Evolutionary conservation across 2,888 invertebrate species (phyloP).

Genomic region (Diloba caeruleocephala): DNA sequence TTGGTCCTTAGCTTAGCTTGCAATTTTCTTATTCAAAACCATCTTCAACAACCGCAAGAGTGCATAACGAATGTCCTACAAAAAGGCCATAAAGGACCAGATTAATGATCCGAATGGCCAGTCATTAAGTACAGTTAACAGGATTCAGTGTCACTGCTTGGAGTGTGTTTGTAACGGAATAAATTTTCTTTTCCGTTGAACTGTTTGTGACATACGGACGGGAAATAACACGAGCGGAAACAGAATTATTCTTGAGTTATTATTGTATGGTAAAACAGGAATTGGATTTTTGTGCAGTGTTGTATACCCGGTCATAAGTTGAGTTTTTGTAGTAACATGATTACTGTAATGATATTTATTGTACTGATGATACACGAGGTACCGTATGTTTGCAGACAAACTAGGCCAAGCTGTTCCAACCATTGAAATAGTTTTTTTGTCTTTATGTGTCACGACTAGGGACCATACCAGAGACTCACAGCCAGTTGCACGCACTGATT

Average conservation of each 20-base stretch:
- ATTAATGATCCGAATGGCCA: slow-evolving; percentile 74
- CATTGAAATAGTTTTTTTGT: too few relatives aligned
- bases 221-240: slow-evolving; percentile 7
- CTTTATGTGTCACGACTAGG: too few relatives aligned
- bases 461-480: too few relatives aligned
- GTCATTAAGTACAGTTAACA: slow-evolving; percentile 75
- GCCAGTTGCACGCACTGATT: too few relatives aligned
- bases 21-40: slow-evolving; percentile 59
- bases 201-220: slow-evolving; percentile 40
- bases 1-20: slow-evolving; percentile 28
- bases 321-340: too few relatives aligned
- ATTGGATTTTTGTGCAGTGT: too few relatives aligned
- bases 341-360: too few relatives aligned
- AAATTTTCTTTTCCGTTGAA: slow-evolving; percentile 69
- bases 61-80: slow-evolving; percentile 68
- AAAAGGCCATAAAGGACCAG: slow-evolving; percentile 66
- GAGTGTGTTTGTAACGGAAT: slow-evolving; percentile 67
- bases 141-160: slow-evolving; percentile 64
- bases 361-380: too few relatives aligned
- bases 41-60: slow-evolving; percentile 51
- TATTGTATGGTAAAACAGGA: too few relatives aligned
- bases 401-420: too few relatives aligned
- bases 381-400: too few relatives aligned
- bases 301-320: too few relatives aligned
- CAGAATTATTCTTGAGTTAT: background rate